phyloP scores from a whole-genome alignment of 2,113 vertebrate species.

The Rhagologus leucostigma region DNA sequence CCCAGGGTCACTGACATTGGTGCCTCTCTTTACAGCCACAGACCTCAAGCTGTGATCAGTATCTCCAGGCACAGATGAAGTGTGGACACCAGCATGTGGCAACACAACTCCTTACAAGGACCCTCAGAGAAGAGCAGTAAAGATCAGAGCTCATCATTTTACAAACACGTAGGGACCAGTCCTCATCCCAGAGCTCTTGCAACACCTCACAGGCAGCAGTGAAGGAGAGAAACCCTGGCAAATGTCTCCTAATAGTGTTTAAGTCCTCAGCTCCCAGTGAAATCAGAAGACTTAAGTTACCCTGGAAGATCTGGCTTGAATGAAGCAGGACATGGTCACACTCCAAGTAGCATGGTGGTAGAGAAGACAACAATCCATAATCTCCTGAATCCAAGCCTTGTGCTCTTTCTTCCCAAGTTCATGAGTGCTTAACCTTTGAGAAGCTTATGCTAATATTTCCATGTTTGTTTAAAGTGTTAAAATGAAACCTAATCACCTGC shows the following conservation, averaged over 20 bases:
- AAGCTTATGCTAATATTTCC: not conserved
- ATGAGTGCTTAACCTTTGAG: not conserved
- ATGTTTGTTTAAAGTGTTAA: slow-evolving; percentile 11
- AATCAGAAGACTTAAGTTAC: not conserved
- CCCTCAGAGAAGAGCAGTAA: not conserved
- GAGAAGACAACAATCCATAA: not conserved
- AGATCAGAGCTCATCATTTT: not conserved
- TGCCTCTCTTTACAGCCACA: not conserved
- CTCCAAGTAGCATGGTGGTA: not conserved
- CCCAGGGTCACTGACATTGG: fast-evolving
- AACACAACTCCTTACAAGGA: not conserved
- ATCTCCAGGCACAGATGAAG: not conserved
- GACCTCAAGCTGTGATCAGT: not conserved
- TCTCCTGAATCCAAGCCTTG: not conserved
- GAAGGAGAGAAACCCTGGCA: not conserved
- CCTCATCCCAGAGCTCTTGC: not conserved
- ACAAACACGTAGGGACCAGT: not conserved
- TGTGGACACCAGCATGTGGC: fast-evolving
- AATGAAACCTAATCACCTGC: not conserved
- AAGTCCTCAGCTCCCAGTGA: not conserved
- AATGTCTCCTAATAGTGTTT: fast-evolving
- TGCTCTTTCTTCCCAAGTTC: not conserved
- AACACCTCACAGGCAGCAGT: not conserved
- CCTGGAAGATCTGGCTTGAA: not conserved
- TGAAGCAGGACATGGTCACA: not conserved